Base-by-base conservation (phyloP, 1,140 invertebrate species). In the Penaeus indicus region DNA sequence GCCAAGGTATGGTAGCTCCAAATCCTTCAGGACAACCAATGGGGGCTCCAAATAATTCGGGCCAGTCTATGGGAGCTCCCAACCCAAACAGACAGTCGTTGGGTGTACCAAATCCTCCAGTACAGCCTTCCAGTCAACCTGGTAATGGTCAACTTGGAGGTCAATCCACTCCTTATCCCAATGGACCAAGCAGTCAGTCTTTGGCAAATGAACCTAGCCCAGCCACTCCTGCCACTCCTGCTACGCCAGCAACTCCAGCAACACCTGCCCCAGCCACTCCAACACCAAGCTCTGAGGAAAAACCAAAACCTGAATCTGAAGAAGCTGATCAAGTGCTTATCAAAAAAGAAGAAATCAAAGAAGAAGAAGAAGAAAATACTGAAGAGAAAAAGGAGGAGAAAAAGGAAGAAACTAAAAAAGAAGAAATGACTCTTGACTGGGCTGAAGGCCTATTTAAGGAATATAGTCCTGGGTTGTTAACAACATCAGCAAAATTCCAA, bases 401-500 rank as follows among this genome's bases (percentile, higher is more conserved):
- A 67, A 90, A 90, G 21, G 85, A 90, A 54, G 89, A 90, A 61
- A 42, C 47, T 5, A 91, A 91, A 63, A 90, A 90, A 25, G 90
- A 91, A 27, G 86, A 90, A 84, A 78, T 92, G n/a, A 86, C 85
- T 19, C 91, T 90, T 89, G 93, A 94, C 63, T 91, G 96, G 96
- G 97, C 97, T 0, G 94, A 96, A 8, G 96, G 97, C 85, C 92
- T 98, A 25, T 94, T 99, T 92, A 97, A 97, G 93, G 95, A 96
- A 90, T 99, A 99, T 92, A 93, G 96, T 84, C 95, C 97, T 16
- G 97, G 97, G 54, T 93, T 96, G n/a, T 95, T 99, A 89, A 97
- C 98, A 92, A 98, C 98, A 92, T 98, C 98, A 8, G 96, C 96
- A 2, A 99, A 99, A 94, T 98, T 99, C 95, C 95, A 97, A 89